Percentiles rank a stretch among this genome's conserved stretches.
phyloP scores from a whole-genome alignment of 2,888 invertebrate species.

The Drosophila fungiperda region DNA sequence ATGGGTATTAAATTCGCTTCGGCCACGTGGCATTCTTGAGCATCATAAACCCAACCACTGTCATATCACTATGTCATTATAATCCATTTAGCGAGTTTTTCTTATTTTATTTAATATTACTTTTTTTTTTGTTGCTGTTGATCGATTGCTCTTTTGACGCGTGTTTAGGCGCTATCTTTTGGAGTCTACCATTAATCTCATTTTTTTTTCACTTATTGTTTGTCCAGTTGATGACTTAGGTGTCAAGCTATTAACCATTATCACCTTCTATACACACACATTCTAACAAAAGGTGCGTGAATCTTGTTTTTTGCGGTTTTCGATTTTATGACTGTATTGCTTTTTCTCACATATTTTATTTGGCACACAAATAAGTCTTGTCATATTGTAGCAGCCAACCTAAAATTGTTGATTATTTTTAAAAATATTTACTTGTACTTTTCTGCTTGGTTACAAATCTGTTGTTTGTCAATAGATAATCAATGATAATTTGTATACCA shows the following conservation, averaged over 20 bases:
- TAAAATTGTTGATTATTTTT: constrained; percentile 18
- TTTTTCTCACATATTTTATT: constrained; percentile 39
- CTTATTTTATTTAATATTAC: background rate
- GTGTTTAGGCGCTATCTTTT: constrained; percentile 20
- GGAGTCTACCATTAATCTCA: constrained; percentile 1
- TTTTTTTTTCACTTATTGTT: constrained; percentile 34
- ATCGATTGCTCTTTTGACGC: constrained; percentile 43
- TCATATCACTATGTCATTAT: constrained; percentile 39
- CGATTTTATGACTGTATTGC: constrained; percentile 47
- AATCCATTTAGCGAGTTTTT: constrained; percentile 38
- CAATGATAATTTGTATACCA: background rate
- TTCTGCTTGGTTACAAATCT: background rate
- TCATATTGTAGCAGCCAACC: background rate
- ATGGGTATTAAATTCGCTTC: constrained; percentile 66
- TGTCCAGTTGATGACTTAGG: constrained; percentile 57
- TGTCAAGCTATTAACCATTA: constrained; percentile 64
- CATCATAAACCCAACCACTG: constrained; percentile 34
- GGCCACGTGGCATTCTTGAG: constrained; percentile 60
- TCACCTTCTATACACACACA: constrained; percentile 51
- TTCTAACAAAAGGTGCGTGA: constrained; percentile 28
- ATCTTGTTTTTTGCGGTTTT: constrained; percentile 40
- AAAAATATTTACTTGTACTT: background rate
- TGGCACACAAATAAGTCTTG: constrained; percentile 18
- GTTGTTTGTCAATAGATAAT: background rate
- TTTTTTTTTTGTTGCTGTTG: constrained; percentile 12